Conservation (phyloP, 2,113 vertebrate species). For the crab-eating macaque (Macaca fascicularis) region T2T-MFA8v1.1 NC_088376.1:8925501-8926000, state of each 20-base stretch:
- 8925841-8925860: neutral
- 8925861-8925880: neutral
- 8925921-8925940: neutral
- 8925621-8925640: neutral
- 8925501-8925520: neutral
- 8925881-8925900: neutral
- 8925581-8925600: neutral
- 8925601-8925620: neutral
- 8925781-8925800: neutral
- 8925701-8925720: neutral
- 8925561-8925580: neutral
- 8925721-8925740: neutral
- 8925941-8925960: neutral
- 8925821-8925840: neutral
- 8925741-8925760: neutral
- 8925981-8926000: constrained; percentile 60
- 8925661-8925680: neutral
- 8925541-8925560: constrained; percentile 29
- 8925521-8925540: neutral
- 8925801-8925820: neutral
- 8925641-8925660: neutral
- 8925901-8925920: neutral
- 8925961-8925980: constrained; percentile 52
- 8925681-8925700: neutral
- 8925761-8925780: neutral